Conservation (phyloP, 1,140 invertebrate species). For the Ditylenchus dipsaci region DNA sequence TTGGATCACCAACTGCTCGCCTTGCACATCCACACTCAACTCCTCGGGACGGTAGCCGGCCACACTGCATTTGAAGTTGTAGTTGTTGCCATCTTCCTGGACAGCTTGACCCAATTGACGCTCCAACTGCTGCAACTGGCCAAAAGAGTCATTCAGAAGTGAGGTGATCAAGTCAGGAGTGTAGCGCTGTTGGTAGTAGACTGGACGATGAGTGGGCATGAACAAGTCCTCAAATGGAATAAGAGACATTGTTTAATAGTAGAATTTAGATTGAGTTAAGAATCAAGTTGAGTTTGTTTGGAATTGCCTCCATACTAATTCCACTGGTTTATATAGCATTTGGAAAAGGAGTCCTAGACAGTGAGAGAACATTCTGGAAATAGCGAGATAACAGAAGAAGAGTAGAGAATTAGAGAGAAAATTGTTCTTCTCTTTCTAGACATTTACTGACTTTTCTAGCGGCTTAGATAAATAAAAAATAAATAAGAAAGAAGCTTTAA, state of each 20-base stretch:
- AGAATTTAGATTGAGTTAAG: not conserved
- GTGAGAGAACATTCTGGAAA: slow-evolving; percentile 9
- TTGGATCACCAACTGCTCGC: slow-evolving; percentile 12
- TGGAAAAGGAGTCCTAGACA: not conserved
- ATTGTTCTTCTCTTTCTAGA: too few species aligned
- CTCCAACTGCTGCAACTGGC: slow-evolving; percentile 6
- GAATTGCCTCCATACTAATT: not conserved
- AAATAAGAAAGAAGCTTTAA: too few species aligned
- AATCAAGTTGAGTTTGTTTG: not conserved
- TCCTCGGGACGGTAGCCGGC: slow-evolving; percentile 14
- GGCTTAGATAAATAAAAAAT: too few species aligned
- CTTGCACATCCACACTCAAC: slow-evolving; percentile 11
- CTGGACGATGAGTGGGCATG: not conserved
- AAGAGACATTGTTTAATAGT: not conserved
- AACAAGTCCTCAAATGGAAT: slow-evolving; percentile 8
- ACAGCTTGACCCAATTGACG: not conserved
- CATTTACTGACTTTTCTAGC: too few species aligned
- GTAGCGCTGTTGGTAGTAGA: not conserved
- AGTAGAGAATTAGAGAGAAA: not conserved
- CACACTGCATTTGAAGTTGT: slow-evolving; percentile 6
- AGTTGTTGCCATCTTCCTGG: not conserved
- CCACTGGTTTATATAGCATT: not conserved
- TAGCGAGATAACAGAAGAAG: not conserved
- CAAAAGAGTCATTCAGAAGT: not conserved
- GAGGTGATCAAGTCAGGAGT: not conserved